Percentiles rank a stretch among this genome's conserved stretches.
Conservation (phyloP, 2,888 invertebrate species). For the Hemicrepidius hirtus region DNA sequence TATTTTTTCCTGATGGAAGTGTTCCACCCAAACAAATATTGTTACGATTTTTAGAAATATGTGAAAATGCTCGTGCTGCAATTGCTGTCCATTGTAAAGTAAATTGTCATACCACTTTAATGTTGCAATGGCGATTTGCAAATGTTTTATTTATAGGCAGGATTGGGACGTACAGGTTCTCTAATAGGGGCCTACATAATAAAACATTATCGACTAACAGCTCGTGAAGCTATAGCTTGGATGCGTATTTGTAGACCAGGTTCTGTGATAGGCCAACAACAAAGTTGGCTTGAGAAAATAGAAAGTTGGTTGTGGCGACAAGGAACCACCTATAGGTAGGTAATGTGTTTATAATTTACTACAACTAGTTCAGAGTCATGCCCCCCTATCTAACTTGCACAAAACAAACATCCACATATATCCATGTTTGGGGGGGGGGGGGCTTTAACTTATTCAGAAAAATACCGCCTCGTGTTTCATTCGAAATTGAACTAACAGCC, state of each 20-base stretch:
- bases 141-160: slow-evolving; percentile 77
- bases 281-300: slow-evolving; percentile 79
- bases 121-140: neutral
- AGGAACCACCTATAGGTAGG: slow-evolving; percentile 76
- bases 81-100: slow-evolving; percentile 95
- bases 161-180: slow-evolving; percentile 92
- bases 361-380: too few relatives aligned
- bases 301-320: slow-evolving; percentile 73
- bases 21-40: slow-evolving; percentile 88
- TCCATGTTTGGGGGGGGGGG: too few relatives aligned
- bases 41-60: slow-evolving; percentile 85
- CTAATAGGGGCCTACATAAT: slow-evolving; percentile 92
- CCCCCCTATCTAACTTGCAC: too few relatives aligned
- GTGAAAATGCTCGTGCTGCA: slow-evolving; percentile 84
- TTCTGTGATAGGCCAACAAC: slow-evolving; percentile 91
- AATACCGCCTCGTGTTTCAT: too few relatives aligned
- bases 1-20: slow-evolving; percentile 92
- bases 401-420: too few relatives aligned
- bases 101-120: slow-evolving; percentile 51
- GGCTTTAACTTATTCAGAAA: too few relatives aligned
- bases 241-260: slow-evolving; percentile 91
- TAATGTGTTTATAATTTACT: too few relatives aligned
- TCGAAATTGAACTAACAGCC: too few relatives aligned
- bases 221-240: slow-evolving; percentile 91
- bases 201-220: slow-evolving; percentile 87